Evolutionary conservation across 2,797 vertebrate genomes (phyloP).

Genomic region (Alectoris magna): DNA sequence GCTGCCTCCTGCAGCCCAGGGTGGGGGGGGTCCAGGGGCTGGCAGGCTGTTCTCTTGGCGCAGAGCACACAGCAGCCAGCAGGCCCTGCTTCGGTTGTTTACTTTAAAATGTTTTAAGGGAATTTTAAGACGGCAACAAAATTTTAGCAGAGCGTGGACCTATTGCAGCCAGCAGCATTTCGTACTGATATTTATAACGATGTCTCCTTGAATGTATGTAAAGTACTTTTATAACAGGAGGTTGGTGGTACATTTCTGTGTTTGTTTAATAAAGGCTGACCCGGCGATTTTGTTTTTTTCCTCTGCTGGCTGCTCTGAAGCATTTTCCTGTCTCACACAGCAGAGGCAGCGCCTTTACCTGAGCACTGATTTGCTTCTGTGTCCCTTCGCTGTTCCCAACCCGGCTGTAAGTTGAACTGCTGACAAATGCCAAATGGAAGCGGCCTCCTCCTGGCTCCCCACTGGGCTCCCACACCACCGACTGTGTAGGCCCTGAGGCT

Average conservation of each 20-base stretch:
- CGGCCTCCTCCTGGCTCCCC: too few relatives aligned
- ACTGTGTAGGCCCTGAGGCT: neutral
- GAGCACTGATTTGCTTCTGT: neutral
- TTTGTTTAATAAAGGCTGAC: constrained; percentile 56
- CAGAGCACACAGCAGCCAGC: neutral
- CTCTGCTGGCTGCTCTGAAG: constrained; percentile 35
- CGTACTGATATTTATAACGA: constrained; percentile 59
- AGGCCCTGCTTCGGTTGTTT: constrained; percentile 25
- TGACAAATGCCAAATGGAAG: neutral
- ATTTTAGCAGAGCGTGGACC: neutral
- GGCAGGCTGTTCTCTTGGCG: too few relatives aligned
- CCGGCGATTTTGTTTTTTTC: constrained; percentile 46
- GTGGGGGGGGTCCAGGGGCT: too few relatives aligned
- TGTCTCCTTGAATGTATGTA: constrained; percentile 63
- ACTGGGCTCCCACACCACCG: too few relatives aligned
- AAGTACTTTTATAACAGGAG: constrained; percentile 58
- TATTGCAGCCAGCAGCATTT: constrained; percentile 49
- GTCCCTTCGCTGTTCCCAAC: neutral
- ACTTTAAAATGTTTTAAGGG: constrained; percentile 16
- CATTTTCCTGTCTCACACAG: neutral
- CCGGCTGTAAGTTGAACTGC: neutral
- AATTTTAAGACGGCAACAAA: constrained; percentile 3
- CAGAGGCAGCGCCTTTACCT: neutral
- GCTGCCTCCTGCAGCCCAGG: neutral
- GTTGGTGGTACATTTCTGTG: constrained; percentile 59